These are phyloP conservation scores for Kradibia gibbosae DNA, from an alignment of 1,140 invertebrate species.

Conservation along the genomic window DNA sequence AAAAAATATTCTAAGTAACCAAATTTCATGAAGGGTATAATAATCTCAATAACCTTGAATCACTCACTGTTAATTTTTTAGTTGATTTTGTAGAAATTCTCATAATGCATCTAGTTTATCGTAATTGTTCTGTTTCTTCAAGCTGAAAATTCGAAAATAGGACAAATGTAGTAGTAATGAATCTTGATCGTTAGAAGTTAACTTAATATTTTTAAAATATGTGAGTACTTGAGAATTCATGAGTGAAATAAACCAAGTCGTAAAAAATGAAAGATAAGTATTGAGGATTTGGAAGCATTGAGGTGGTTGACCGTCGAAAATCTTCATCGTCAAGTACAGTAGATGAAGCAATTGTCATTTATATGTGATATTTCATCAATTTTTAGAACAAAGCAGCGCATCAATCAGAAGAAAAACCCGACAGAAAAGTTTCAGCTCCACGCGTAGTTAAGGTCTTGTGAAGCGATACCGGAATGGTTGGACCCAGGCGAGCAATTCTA, in stretches of 20 bases:
- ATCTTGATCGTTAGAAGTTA: too few relatives aligned
- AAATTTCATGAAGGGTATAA: neutral
- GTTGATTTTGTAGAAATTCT: too few relatives aligned
- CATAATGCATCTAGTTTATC: too few relatives aligned
- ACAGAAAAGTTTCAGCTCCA: slow-evolving; percentile 15
- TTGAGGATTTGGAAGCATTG: neutral
- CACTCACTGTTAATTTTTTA: too few relatives aligned
- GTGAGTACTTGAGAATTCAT: too few relatives aligned
- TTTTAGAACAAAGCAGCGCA: neutral
- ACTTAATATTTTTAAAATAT: too few relatives aligned
- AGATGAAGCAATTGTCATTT: slow-evolving; percentile 9
- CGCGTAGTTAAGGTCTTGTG: slow-evolving; percentile 65
- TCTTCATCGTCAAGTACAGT: neutral
- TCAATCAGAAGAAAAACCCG: slow-evolving; percentile 15
- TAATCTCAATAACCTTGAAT: too few relatives aligned
- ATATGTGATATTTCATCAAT: neutral
- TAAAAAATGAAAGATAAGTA: neutral
- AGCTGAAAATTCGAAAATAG: too few relatives aligned
- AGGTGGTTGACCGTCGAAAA: neutral
- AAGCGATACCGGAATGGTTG: slow-evolving; percentile 70
- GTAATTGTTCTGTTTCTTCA: too few relatives aligned
- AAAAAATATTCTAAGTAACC: slow-evolving; percentile 8
- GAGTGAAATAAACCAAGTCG: neutral
- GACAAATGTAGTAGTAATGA: too few relatives aligned
- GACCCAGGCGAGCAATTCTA: slow-evolving; percentile 71